A percentile compares a stretch with the other conserved stretches of the same genome.
Evolutionary conservation across 2,113 vertebrate species (phyloP).

Genomic region (Alces alces): DNA sequence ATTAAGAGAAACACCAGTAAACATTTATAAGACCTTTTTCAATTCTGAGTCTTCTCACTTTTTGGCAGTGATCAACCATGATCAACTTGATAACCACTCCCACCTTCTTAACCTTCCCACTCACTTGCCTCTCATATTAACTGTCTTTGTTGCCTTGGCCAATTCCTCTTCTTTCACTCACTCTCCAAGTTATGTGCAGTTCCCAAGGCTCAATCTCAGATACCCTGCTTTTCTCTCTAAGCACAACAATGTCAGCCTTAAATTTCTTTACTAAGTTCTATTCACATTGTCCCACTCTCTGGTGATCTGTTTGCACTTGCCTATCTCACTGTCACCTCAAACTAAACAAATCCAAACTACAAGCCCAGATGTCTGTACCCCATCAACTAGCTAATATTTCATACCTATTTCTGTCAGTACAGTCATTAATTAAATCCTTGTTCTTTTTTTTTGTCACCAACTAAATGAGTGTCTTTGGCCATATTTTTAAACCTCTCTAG

Average conservation of each 20-base stretch:
- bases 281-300: not conserved
- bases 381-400: not conserved
- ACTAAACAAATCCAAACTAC: not conserved
- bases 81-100: not conserved
- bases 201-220: not conserved
- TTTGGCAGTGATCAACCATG: not conserved
- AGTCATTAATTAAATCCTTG: not conserved
- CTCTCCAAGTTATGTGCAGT: not conserved
- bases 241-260: not conserved
- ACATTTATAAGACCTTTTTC: not conserved
- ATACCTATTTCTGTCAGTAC: not conserved
- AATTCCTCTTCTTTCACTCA: not conserved
- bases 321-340: not conserved
- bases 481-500: not conserved
- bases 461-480: not conserved
- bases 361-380: not conserved
- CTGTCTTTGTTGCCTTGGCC: not conserved
- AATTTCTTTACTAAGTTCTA: not conserved
- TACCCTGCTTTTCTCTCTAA: not conserved
- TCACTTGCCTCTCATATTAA: not conserved
- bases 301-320: not conserved
- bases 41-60: slow-evolving; percentile 1
- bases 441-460: not conserved
- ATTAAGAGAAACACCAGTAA: not conserved
- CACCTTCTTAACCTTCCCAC: not conserved